Evolutionary conservation across 64 coral and sea anemone genomes (phyloP), one percentile per base, ranked within the genome.

Genomic region (Stichodactyla mertensii): DNA sequence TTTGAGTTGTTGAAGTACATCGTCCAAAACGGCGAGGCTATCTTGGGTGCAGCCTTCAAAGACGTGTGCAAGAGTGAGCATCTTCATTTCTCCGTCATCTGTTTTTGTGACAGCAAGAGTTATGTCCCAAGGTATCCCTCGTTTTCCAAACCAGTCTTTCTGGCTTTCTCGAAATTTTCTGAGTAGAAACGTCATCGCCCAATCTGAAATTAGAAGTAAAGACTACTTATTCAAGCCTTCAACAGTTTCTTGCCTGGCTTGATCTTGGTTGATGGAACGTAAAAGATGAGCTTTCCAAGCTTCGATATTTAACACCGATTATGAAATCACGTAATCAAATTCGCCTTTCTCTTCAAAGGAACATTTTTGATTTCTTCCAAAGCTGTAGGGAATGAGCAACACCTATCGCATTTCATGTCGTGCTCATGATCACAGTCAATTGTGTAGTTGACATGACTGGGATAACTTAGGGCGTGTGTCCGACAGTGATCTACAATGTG

Each of bases 241-340:
- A 51, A 85, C 18, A 51, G 62, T 79, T 79, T 79, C 77, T 13
- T 79, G 77, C 7, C 77, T 79, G 11, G 77, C 77, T 36, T 14
- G 51, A 45, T 79, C 77, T 79, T 79, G 77, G 62, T 61, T 85
- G 9, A 51, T 51, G 19, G 31, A 55, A 71, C 62, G 23, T 27
- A 86, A 71, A 16, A 80, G 77, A 59, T 88, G 86, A 22, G 86
- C n/a, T 45, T 88, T 88, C 86, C 86, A 88, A 20, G 86, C 67
- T 74, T 71, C 27, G 53, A 87, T 87, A 27, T 52, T 71, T 54
- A 19, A 20, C 28, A 27, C 16, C n/a, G 71, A 77, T 24, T 88
- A 20, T 27, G 55, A 77, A 13, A 88, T 78, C 53, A 59, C 26
- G 22, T 57, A 88, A 23, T 77, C 71, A 16, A 88, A 23, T 80